Evolutionary conservation across 2,797 vertebrate genomes (phyloP).

Genomic region (Poecilia gillii): DNA sequence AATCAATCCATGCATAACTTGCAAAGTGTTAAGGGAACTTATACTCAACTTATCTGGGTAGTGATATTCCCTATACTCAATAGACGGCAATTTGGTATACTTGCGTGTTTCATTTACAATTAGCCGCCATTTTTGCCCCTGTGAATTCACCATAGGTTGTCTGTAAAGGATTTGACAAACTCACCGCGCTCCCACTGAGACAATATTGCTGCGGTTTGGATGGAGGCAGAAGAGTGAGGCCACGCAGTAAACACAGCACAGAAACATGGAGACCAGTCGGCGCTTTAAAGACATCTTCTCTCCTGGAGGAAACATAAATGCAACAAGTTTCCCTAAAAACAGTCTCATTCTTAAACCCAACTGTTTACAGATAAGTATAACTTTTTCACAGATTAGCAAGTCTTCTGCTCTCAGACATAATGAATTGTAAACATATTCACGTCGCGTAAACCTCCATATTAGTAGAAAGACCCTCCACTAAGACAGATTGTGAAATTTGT

Average conservation of each 20-base stretch:
- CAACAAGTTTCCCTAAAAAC: background rate
- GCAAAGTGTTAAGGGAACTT: background rate
- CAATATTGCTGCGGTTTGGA: conserved; percentile 73
- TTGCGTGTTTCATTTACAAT: background rate
- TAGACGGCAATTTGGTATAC: background rate
- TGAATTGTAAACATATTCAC: background rate
- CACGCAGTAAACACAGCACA: conserved; percentile 81
- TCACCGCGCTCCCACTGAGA: conserved; percentile 75
- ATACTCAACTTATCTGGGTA: background rate
- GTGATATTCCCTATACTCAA: background rate
- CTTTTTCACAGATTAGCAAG: background rate
- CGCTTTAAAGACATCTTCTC: conserved; percentile 79
- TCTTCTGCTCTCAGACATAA: background rate
- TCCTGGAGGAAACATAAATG: conserved; percentile 29
- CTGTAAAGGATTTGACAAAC: conserved; percentile 31
- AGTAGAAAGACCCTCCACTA: background rate
- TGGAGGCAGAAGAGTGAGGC: conserved; percentile 81
- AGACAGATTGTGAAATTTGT: background rate
- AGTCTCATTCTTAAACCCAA: background rate
- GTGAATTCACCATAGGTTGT: background rate
- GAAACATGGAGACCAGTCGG: conserved; percentile 77
- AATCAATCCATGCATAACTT: background rate
- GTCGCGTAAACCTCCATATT: background rate
- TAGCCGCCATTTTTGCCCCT: background rate
- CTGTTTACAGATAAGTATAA: background rate